Base-by-base conservation (phyloP, 2,888 invertebrate species). In the Danaus chrysippus region DNA sequence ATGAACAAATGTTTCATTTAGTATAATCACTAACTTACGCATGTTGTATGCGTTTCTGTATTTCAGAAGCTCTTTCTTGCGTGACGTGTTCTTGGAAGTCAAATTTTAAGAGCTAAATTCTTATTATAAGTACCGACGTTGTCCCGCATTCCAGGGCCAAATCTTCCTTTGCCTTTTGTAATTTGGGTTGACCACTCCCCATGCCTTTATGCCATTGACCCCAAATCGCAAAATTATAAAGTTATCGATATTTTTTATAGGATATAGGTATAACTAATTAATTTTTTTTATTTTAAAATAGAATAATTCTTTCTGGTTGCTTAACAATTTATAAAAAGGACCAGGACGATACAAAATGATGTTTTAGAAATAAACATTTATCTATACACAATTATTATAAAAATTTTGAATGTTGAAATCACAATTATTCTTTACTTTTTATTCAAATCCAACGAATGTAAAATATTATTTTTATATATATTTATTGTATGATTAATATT, bases 31-130 rank as follows among this genome's bases (percentile, higher is more conserved):
- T 49, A 49, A 49, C 11, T 2, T 49, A 49, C 49, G 49, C 17
- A 49, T 49, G 9, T 11, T 43, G 43, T 17, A 17, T 49, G 10
- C 17, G 17, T 49, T 17, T 11, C 17, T 49, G 17, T 17, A 84
- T 84, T 83, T 70, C 70, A 70, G 81, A 83, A 84, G 63, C 71
- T 71, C 70, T 77, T 76, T 76, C 73, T 77, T 75, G 74, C 63
- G 62, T 61, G 59, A 69, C 66, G 72, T 69, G 67, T 84, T 82
- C 81, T 79, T 67, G 68, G 82, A 83, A 82, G 67, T 62, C 68
- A 64, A 67, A 65, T 74, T 77, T 75, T 75, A 69, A 80, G 76
- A 75, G 77, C 78, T 77, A 81, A 82, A 82, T 79, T 83, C 76
- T 79, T 77, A 78, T 77, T 78, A 79, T 77, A 80, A 80, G 63